Percentiles rank a stretch among this genome's conserved stretches.
Conservation (phyloP, 1,140 invertebrate genomes). For the Drosophila repleta region DNA sequence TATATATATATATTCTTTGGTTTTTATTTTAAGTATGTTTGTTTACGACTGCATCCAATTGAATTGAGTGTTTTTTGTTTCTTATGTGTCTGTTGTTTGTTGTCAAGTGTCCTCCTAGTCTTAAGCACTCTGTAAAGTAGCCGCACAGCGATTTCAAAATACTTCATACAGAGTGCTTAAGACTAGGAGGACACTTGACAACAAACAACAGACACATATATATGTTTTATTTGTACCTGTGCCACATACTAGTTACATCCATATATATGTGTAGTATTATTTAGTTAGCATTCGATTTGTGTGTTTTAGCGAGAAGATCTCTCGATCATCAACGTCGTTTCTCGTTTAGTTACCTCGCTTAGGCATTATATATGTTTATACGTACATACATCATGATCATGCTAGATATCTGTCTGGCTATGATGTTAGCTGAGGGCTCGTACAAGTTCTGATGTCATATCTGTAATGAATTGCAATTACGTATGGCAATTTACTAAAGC, state of each 20-base stretch:
- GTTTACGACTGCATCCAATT: constrained; percentile 12
- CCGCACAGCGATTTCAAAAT: constrained; percentile 11
- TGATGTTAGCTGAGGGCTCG: constrained; percentile 48
- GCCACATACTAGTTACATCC: not conserved
- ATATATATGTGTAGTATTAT: not conserved
- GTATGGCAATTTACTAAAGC: constrained; percentile 52
- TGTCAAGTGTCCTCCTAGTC: constrained; percentile 54
- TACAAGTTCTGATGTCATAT: constrained; percentile 6
- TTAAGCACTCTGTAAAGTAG: constrained; percentile 58
- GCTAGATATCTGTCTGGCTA: constrained; percentile 48
- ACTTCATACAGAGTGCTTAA: no score
- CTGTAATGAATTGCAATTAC: constrained; percentile 44
- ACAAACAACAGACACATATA: no score
- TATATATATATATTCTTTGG: not conserved
- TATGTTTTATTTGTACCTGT: constrained; percentile 21
- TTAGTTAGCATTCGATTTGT: constrained; percentile 31
- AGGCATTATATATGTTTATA: constrained; percentile 33
- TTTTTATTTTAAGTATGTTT: constrained; percentile 6
- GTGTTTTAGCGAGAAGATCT: constrained; percentile 40
- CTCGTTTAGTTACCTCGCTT: constrained; percentile 10
- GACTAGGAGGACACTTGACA: no score
- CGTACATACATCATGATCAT: constrained; percentile 14
- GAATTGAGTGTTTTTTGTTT: constrained; percentile 29
- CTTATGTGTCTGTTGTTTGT: constrained; percentile 38
- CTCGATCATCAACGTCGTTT: constrained; percentile 20